Conservation (phyloP, 2,888 invertebrate species). For the Parelbella ahira region DNA sequence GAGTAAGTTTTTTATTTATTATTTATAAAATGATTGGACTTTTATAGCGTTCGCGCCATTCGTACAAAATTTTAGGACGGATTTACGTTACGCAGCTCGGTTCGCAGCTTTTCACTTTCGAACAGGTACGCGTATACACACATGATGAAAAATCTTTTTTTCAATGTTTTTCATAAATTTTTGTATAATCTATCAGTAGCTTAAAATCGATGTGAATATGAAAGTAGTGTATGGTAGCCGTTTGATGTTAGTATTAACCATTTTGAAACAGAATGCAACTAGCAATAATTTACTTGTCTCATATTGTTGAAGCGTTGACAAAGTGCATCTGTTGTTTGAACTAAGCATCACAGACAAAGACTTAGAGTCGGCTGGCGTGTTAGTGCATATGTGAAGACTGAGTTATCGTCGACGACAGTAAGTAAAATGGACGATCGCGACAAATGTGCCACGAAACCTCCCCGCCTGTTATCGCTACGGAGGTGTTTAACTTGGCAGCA, state of each 20-base stretch:
- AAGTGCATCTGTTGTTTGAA: too few relatives aligned
- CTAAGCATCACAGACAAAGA: too few relatives aligned
- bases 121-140: constrained; percentile 17
- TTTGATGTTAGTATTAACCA: too few relatives aligned
- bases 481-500: too few relatives aligned
- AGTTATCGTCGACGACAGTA: constrained; percentile 22
- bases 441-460: constrained; percentile 20
- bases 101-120: constrained; percentile 19
- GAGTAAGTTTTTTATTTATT: constrained; percentile 15
- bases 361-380: too few relatives aligned
- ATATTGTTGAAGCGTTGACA: too few relatives aligned
- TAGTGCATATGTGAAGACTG: constrained; percentile 17
- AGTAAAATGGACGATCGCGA: constrained; percentile 14
- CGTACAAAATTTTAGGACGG: constrained; percentile 19
- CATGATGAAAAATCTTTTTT: constrained; percentile 12
- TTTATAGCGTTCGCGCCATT: constrained; percentile 14
- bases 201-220: too few relatives aligned
- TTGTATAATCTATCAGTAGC: too few relatives aligned
- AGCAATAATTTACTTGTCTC: too few relatives aligned
- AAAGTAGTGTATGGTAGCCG: too few relatives aligned
- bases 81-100: constrained; percentile 16
- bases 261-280: too few relatives aligned
- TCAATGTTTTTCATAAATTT: too few relatives aligned
- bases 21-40: constrained; percentile 16
- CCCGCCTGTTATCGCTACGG: constrained; percentile 15